These are phyloP conservation scores for Gastracanthus pulcherrimus DNA, from an alignment of 2,888 invertebrate species.

Conservation along the genomic window DNA sequence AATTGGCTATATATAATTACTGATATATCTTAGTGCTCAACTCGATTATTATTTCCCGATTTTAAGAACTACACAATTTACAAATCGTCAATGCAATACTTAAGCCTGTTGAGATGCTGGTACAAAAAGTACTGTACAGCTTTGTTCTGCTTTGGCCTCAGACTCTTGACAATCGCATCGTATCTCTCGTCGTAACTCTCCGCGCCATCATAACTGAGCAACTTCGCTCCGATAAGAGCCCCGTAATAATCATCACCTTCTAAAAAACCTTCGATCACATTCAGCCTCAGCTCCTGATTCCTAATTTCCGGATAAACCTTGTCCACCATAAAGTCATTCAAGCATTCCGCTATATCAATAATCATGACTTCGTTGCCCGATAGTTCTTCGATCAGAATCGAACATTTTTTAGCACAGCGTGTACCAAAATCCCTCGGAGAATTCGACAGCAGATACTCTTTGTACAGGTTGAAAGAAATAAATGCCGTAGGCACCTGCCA, in stretches of 20 bases:
- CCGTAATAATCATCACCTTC: constrained; percentile 27
- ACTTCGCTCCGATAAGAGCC: neutral
- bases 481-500: constrained; percentile 34
- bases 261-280: constrained; percentile 5
- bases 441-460: constrained; percentile 29
- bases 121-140: constrained; percentile 15
- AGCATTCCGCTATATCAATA: neutral
- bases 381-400: constrained; percentile 13
- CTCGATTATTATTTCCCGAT: too few species aligned
- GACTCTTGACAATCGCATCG: neutral
- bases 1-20: too few species aligned
- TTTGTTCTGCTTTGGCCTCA: neutral
- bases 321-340: neutral
- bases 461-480: constrained; percentile 15
- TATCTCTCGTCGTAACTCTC: constrained; percentile 18
- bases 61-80: too few species aligned
- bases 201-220: neutral
- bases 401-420: neutral
- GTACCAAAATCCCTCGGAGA: constrained; percentile 31
- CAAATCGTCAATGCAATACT: neutral
- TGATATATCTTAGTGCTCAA: too few species aligned
- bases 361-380: neutral
- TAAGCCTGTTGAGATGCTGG: constrained; percentile 18
- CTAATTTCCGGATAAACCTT: constrained; percentile 5
- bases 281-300: neutral